These are phyloP conservation scores for Aplysia californica DNA, from an alignment of 1,140 invertebrate species.

Conservation along the genomic window DNA sequence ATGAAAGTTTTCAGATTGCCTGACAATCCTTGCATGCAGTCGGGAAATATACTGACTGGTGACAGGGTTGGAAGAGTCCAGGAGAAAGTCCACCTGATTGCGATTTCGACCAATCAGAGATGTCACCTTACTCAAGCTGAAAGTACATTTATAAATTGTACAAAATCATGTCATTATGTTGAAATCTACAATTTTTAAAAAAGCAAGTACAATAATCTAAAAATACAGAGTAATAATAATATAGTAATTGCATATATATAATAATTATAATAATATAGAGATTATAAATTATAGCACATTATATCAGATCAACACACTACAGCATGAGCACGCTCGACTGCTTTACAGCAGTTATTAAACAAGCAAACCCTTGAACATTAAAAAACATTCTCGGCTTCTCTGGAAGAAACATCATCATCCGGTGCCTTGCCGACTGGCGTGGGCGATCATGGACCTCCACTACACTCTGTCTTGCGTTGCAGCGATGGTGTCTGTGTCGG, in stretches of 20 bases:
- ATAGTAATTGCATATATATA: background rate
- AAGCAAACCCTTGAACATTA: too few species aligned
- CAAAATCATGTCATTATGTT: background rate
- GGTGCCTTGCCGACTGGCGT: too few species aligned
- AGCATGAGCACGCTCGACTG: too few species aligned
- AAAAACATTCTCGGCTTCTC: too few species aligned
- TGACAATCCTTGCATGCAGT: conserved; percentile 38
- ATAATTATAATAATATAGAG: background rate
- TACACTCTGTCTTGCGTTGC: too few species aligned
- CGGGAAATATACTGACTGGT: conserved; percentile 40
- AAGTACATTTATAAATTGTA: background rate
- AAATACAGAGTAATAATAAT: background rate
- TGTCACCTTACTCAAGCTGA: conserved; percentile 38
- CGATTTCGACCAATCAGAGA: conserved; percentile 42
- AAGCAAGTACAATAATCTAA: background rate
- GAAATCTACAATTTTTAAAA: background rate
- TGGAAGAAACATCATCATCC: too few species aligned
- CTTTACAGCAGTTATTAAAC: too few species aligned
- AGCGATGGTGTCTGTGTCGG: too few species aligned
- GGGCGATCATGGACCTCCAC: too few species aligned
- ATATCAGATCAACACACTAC: too few species aligned
- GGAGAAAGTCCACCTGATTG: conserved; percentile 32
- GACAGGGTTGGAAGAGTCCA: conserved; percentile 35
- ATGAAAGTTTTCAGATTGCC: conserved; percentile 25
- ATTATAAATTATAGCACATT: too few species aligned